These are phyloP conservation scores for Apotomis turbidana DNA, from an alignment of 2,888 invertebrate species.

Conservation along the genomic window DNA sequence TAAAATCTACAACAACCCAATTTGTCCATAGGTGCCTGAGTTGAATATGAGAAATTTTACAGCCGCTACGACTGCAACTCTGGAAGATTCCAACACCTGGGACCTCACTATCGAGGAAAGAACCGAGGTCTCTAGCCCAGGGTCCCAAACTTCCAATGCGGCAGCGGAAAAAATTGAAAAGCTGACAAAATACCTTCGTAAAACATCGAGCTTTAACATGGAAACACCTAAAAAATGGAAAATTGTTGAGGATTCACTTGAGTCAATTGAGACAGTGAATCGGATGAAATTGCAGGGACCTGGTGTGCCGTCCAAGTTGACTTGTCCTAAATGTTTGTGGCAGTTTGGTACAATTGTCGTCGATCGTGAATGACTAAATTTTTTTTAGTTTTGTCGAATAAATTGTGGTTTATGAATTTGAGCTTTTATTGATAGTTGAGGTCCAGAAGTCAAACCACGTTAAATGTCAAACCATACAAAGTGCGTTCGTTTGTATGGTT, in stretches of 20 bases:
- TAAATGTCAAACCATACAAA: no score
- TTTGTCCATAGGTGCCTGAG: constrained; percentile 72
- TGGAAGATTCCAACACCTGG: constrained; percentile 58
- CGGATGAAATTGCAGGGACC: constrained; percentile 64
- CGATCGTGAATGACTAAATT: constrained; percentile 60
- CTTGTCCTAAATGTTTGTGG: constrained; percentile 79
- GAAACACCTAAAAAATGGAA: constrained; percentile 71
- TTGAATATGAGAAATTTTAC: constrained; percentile 69
- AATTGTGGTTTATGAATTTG: constrained; percentile 59
- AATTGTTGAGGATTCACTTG: constrained; percentile 48
- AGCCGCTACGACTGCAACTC: constrained; percentile 68
- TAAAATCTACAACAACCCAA: background rate
- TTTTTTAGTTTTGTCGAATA: constrained; percentile 54
- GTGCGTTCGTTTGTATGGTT: no score
- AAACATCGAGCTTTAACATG: constrained; percentile 47
- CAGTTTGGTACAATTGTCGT: constrained; percentile 75
- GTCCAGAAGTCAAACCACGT: no score
- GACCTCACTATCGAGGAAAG: constrained; percentile 66
- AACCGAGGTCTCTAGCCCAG: constrained; percentile 61
- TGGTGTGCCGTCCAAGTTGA: constrained; percentile 47
- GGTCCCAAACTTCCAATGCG: constrained; percentile 57
- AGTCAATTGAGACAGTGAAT: constrained; percentile 46
- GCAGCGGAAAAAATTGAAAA: constrained; percentile 81
- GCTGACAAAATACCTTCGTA: constrained; percentile 74
- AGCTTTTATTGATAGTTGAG: constrained; percentile 2